Conservation (phyloP, 2,888 invertebrate genomes). For the Noctua fimbriata region DNA sequence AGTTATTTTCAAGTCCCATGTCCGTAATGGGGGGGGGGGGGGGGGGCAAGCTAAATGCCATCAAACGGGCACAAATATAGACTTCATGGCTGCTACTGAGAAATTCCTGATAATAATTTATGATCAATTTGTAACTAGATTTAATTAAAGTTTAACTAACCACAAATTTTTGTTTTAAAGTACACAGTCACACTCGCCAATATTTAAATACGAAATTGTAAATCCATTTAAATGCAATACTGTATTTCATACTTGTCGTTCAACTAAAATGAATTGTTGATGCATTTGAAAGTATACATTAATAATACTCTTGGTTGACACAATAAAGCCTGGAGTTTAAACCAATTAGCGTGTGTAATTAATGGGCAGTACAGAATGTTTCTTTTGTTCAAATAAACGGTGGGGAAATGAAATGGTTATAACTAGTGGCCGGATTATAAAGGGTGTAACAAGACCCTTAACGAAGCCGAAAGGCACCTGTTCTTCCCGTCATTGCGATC, state of each 20-base stretch:
- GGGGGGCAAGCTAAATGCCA: background rate
- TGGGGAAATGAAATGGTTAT: background rate
- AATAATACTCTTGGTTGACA: slow-evolving; percentile 1
- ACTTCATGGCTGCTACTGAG: background rate
- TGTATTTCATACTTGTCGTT: background rate
- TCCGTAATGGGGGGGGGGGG: background rate
- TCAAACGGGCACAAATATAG: background rate
- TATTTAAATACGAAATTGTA: background rate
- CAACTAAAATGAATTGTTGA: slow-evolving; percentile 18
- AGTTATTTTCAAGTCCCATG: background rate
- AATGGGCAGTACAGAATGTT: background rate
- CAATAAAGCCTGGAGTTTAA: slow-evolving; percentile 12
- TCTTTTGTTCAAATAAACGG: slow-evolving; percentile 20
- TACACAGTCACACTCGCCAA: background rate
- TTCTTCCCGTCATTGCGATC: too few relatives aligned
- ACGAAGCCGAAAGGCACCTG: too few relatives aligned
- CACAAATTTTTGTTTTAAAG: background rate
- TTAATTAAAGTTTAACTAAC: background rate
- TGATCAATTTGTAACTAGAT: background rate
- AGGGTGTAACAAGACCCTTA: too few relatives aligned
- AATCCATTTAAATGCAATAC: background rate
- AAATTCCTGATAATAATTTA: background rate
- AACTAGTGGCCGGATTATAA: background rate
- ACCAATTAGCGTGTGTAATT: slow-evolving; percentile 28
- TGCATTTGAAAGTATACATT: slow-evolving; percentile 4